A percentile compares a stretch with the other conserved stretches of the same genome.
Evolutionary conservation across 2,113 vertebrate species (phyloP).

Genomic region (Leptocoma aspasia): DNA sequence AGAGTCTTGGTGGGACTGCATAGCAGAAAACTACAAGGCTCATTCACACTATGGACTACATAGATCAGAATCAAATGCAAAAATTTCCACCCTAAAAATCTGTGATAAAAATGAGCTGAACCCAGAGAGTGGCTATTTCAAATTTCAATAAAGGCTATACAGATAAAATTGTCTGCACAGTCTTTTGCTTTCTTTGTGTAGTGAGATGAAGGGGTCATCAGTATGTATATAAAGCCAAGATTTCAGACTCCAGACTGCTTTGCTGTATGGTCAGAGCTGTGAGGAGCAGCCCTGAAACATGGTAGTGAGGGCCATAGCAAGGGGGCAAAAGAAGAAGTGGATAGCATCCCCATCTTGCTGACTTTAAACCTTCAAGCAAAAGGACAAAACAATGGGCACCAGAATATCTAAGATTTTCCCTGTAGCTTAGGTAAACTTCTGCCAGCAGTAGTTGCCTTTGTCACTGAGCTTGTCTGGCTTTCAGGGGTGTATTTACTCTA

Average conservation of each 20-base stretch:
- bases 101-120: not conserved
- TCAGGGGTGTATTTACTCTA: not conserved
- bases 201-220: not conserved
- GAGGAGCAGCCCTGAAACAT: not conserved
- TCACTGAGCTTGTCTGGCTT: not conserved
- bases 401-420: not conserved
- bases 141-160: not conserved
- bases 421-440: not conserved
- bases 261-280: not conserved
- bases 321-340: not conserved
- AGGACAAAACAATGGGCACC: not conserved
- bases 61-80: not conserved
- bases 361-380: not conserved
- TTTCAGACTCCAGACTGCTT: not conserved
- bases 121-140: not conserved
- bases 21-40: not conserved
- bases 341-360: not conserved
- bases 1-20: not conserved
- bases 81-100: not conserved
- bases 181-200: not conserved
- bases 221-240: not conserved
- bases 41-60: not conserved
- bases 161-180: not conserved
- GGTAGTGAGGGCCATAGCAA: fast-evolving
- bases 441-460: not conserved